phyloP scores from a whole-genome alignment of 2,797 vertebrate genomes.

The Potorous gilbertii region DNA sequence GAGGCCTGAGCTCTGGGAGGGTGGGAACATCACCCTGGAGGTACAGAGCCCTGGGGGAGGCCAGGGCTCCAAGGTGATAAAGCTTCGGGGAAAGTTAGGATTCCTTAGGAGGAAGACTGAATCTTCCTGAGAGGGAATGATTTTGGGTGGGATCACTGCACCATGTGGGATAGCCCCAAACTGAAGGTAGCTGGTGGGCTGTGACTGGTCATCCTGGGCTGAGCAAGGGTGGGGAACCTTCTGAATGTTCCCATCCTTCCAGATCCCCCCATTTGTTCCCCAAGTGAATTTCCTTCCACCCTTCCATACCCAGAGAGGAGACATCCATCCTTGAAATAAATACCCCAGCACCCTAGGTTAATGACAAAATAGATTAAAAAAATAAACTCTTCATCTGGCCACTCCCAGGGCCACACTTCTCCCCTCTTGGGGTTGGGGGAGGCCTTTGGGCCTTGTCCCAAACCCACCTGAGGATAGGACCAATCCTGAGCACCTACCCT shows the following conservation, averaged over 20 bases:
- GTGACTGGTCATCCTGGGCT: background rate
- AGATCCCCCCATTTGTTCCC: background rate
- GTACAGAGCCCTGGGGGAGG: background rate
- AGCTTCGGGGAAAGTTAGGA: background rate
- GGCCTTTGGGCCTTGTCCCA: background rate
- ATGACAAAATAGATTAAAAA: slow-evolving; percentile 84
- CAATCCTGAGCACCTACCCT: background rate
- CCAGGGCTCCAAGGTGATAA: background rate
- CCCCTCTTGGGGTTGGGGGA: background rate
- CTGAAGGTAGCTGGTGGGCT: background rate
- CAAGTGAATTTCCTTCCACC: background rate
- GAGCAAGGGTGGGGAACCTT: background rate
- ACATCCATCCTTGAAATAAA: background rate
- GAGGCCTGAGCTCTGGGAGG: background rate
- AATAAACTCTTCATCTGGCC: slow-evolving; percentile 85
- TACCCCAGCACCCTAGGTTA: slow-evolving; percentile 34
- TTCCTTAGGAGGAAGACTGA: background rate
- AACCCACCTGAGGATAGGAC: background rate
- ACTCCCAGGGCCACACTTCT: background rate
- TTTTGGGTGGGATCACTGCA: background rate
- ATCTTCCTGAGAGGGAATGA: background rate
- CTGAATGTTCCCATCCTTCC: background rate
- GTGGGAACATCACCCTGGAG: background rate
- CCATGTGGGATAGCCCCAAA: background rate
- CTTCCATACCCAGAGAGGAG: background rate